Evolutionary conservation across 2,797 vertebrate genomes (phyloP).

Genomic region (Choloepus didactylus): DNA sequence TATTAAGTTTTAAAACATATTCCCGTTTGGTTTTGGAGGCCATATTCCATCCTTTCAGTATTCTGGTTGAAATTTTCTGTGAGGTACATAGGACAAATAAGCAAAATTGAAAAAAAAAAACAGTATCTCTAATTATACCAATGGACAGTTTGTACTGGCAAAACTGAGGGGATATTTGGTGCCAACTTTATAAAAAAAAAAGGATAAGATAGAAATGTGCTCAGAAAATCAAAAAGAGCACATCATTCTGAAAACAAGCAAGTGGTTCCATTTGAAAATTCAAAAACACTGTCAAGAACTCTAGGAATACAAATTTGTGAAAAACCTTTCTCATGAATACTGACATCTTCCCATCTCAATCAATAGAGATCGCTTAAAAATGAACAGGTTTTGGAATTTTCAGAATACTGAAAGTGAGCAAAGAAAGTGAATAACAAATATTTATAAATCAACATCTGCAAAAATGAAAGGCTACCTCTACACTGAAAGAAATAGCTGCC

Average conservation of each 20-base stretch:
- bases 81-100: conserved; percentile 32
- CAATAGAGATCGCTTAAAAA: conserved; percentile 17
- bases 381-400: background rate
- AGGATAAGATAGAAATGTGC: conserved; percentile 20
- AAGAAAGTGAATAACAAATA: background rate
- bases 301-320: conserved; percentile 4
- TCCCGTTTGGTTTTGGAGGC: background rate
- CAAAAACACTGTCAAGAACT: conserved; percentile 36
- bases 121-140: background rate
- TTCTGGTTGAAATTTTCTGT: background rate
- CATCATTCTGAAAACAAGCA: conserved; percentile 56
- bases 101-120: conserved; percentile 39
- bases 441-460: background rate
- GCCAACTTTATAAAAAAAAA: conserved; percentile 54
- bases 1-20: background rate
- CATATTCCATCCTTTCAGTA: background rate
- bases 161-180: conserved; percentile 38
- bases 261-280: conserved; percentile 28
- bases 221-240: background rate
- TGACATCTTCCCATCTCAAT: background rate
- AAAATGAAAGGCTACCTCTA: background rate
- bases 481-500: background rate
- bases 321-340: conserved; percentile 12
- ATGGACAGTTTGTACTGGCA: conserved; percentile 53
- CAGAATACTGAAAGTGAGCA: background rate